A percentile compares a stretch with the other conserved stretches of the same genome.
Conservation (phyloP, 1,140 invertebrate genomes). For the Aricia agestis region DNA sequence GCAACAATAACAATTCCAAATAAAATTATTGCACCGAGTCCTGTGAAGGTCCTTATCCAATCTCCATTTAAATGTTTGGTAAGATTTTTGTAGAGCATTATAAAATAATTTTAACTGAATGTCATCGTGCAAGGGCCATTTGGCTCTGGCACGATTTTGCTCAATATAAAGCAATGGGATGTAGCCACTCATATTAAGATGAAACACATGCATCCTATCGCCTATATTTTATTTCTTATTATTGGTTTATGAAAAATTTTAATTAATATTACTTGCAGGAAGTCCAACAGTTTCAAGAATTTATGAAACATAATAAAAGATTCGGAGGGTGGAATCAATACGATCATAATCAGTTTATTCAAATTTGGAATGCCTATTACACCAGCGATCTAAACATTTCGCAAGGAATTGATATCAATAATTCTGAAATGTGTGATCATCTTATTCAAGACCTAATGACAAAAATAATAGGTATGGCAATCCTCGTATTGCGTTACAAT, state of each 20-base stretch:
- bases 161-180: too few species aligned
- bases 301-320: conserved; percentile 61
- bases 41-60: conserved; percentile 48
- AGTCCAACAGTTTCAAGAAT: conserved; percentile 71
- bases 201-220: too few species aligned
- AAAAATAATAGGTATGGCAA: not conserved
- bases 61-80: conserved; percentile 55
- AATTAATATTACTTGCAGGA: conserved; percentile 44
- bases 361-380: conserved; percentile 64
- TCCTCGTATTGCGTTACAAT: not conserved
- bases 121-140: too few species aligned
- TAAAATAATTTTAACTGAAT: too few species aligned
- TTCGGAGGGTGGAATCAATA: conserved; percentile 74
- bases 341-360: conserved; percentile 71
- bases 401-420: not conserved
- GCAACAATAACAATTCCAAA: not conserved
- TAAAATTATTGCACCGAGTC: conserved; percentile 52
- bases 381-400: conserved; percentile 20
- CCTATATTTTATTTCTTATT: too few species aligned
- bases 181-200: too few species aligned
- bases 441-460: not conserved
- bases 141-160: too few species aligned
- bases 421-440: not conserved
- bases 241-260: too few species aligned
- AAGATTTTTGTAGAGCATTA: conserved; percentile 26